These are phyloP conservation scores for Rhinella marina DNA, from an alignment of 2,797 vertebrate species.

Conservation along the genomic window DNA sequence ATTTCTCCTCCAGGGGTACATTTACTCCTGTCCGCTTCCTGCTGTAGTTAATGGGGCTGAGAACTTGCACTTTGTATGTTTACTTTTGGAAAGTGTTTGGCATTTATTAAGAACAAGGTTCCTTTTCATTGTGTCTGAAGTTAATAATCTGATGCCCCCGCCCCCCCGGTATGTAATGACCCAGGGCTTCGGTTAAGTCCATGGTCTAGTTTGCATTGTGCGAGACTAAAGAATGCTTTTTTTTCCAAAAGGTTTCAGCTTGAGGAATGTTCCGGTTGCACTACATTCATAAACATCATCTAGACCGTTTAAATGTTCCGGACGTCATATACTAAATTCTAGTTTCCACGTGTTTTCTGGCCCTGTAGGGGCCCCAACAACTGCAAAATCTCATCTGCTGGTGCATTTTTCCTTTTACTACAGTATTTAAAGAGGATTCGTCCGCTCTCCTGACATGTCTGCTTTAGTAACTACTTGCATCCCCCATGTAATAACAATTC, in stretches of 20 bases:
- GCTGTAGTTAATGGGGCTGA: neutral
- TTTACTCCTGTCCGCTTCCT: neutral
- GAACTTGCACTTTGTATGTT: neutral
- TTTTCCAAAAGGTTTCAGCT: neutral
- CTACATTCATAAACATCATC: slow-evolving; percentile 1
- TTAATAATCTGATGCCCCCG: neutral
- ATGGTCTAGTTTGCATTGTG: neutral
- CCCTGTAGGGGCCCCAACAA: neutral
- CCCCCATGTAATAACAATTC: no score
- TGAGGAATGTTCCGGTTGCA: slow-evolving; percentile 16
- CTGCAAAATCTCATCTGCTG: neutral
- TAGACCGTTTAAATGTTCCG: neutral
- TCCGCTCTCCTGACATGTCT: no score
- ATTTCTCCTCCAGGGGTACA: neutral
- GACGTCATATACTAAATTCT: neutral
- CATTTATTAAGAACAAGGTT: neutral
- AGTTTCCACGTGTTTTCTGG: neutral
- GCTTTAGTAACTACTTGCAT: no score
- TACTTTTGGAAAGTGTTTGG: neutral
- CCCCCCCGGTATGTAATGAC: neutral
- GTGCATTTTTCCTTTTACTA: neutral
- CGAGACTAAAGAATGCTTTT: neutral
- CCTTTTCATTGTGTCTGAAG: neutral
- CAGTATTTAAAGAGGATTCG: neutral
- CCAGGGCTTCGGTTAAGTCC: neutral